phyloP scores from a whole-genome alignment of 2,797 vertebrate genomes.

The Hipposideros larvatus region DNA sequence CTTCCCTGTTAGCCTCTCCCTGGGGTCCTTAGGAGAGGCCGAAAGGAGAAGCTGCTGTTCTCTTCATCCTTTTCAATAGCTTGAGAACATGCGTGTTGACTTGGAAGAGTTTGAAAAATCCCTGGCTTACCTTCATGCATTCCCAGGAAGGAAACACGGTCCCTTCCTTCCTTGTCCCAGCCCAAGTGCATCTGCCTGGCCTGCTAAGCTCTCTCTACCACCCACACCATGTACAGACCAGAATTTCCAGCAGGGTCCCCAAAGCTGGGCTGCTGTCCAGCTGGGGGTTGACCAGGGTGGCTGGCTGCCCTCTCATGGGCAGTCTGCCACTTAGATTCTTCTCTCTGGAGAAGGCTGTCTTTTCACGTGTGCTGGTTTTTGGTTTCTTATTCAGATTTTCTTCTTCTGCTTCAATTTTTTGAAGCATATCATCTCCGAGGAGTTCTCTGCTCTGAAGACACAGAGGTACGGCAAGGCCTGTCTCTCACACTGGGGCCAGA shows the following conservation, averaged over 20 bases:
- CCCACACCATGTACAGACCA: neutral
- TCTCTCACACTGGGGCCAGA: conserved; percentile 66
- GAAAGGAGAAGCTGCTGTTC: neutral
- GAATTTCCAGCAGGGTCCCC: neutral
- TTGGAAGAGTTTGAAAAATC: neutral
- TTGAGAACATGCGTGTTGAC: neutral
- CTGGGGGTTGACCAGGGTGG: neutral
- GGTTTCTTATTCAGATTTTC: conserved; percentile 94
- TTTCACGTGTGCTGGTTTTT: conserved; percentile 69
- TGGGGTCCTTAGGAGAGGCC: neutral
- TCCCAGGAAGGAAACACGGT: neutral
- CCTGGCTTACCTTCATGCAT: neutral
- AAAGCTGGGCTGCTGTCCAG: neutral
- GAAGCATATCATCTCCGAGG: conserved; percentile 99
- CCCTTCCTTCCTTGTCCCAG: conserved; percentile 8
- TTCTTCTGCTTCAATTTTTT: conserved; percentile 99
- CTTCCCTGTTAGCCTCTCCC: conserved; percentile 10
- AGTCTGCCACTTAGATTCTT: neutral
- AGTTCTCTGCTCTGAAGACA: conserved; percentile 95
- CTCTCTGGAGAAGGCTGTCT: neutral
- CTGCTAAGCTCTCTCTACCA: neutral
- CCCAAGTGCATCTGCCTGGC: neutral
- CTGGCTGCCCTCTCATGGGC: neutral
- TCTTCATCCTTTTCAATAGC: conserved; percentile 1
- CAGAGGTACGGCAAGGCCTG: conserved; percentile 91